phyloP scores from a whole-genome alignment of 1,140 invertebrate species.

The Drosophila repleta region DNA sequence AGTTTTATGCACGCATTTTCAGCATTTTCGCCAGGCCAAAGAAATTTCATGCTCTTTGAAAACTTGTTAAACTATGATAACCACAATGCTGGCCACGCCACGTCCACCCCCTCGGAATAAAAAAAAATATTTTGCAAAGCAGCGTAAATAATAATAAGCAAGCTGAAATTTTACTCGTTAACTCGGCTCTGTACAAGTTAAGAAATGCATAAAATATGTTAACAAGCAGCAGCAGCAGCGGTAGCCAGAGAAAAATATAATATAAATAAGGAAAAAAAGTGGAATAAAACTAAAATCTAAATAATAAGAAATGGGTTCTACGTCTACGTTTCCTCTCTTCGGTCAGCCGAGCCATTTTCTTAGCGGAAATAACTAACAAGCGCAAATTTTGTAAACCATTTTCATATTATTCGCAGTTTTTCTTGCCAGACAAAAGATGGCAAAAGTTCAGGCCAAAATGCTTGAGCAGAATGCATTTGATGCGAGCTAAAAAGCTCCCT shows the following conservation, averaged over 20 bases:
- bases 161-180: slow-evolving; percentile 74
- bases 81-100: slow-evolving; percentile 70
- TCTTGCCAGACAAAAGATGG: slow-evolving; percentile 12
- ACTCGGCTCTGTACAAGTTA: slow-evolving; percentile 71
- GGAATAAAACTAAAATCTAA: slow-evolving; percentile 30
- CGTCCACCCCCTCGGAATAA: neutral
- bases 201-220: slow-evolving; percentile 82
- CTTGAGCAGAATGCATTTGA: neutral
- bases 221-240: slow-evolving; percentile 57
- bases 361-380: slow-evolving; percentile 77
- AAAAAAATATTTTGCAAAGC: slow-evolving; percentile 18
- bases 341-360: slow-evolving; percentile 60
- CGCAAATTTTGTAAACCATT: slow-evolving; percentile 44
- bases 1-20: slow-evolving; percentile 69
- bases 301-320: slow-evolving; percentile 40
- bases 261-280: slow-evolving; percentile 10
- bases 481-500: slow-evolving; percentile 12
- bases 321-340: slow-evolving; percentile 10
- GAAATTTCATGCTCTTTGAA: slow-evolving; percentile 81
- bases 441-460: neutral
- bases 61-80: slow-evolving; percentile 83
- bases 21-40: slow-evolving; percentile 61
- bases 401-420: slow-evolving; percentile 4
- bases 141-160: slow-evolving; percentile 77
- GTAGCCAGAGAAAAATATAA: too few relatives aligned